phyloP scores from a whole-genome alignment of 2,797 vertebrate genomes.

The Potorous gilbertii region DNA sequence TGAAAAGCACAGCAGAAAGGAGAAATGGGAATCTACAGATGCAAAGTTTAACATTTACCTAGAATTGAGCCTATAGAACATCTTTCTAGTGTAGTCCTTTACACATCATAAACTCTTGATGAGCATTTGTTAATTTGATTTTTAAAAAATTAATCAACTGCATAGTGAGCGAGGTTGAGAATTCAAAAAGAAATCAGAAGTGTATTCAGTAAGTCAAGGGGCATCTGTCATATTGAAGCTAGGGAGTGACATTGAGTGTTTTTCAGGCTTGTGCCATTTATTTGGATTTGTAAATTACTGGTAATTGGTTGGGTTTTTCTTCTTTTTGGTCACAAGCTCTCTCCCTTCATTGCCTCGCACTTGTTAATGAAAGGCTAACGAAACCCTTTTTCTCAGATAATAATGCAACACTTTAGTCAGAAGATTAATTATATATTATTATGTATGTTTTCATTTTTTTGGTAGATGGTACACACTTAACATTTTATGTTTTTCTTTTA shows the following conservation, averaged over 20 bases:
- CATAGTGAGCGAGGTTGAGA: not conserved
- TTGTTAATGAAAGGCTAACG: constrained; percentile 23
- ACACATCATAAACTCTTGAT: not conserved
- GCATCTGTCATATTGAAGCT: not conserved
- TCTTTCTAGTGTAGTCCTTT: not conserved
- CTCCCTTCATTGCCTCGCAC: constrained; percentile 32
- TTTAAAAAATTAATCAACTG: not conserved
- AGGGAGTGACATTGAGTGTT: constrained; percentile 2
- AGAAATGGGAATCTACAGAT: not conserved
- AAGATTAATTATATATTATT: not conserved
- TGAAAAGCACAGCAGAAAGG: not conserved
- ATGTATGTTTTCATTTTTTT: not conserved
- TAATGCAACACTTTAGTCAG: not conserved
- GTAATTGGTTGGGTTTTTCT: constrained; percentile 45
- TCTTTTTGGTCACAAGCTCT: not conserved
- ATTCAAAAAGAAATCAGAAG: not conserved
- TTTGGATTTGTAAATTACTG: not conserved
- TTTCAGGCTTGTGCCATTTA: not conserved
- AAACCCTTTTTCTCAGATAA: not conserved
- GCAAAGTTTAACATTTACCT: not conserved
- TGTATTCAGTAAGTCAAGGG: not conserved
- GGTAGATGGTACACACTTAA: not conserved
- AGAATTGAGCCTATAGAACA: not conserved
- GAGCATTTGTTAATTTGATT: not conserved
- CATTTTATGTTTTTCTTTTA: not conserved